Percentiles rank a stretch among this genome's conserved stretches.
These are phyloP conservation scores for Colaptes auratus DNA, from an alignment of 2,113 vertebrate genomes.

Conservation along the genomic window DNA sequence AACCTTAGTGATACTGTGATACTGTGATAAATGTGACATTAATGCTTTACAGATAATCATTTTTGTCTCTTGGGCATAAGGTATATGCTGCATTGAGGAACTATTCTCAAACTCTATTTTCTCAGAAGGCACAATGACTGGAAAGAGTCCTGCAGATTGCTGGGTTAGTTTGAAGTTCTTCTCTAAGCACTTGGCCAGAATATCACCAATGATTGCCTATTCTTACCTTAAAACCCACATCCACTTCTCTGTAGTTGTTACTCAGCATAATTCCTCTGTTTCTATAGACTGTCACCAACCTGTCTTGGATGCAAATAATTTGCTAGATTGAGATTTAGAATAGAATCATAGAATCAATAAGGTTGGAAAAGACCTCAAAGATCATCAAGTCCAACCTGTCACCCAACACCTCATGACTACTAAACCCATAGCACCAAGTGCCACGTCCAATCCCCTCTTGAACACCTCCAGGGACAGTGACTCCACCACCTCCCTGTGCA, in stretches of 20 bases:
- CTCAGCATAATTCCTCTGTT: background rate
- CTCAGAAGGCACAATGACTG: background rate
- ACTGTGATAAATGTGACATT: accelerated
- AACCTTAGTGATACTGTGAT: too few relatives aligned
- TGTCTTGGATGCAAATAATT: background rate
- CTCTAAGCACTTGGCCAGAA: background rate
- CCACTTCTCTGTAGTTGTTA: background rate
- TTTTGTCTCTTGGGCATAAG: background rate
- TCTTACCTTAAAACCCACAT: background rate
- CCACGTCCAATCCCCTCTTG: too few relatives aligned
- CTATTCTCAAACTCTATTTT: background rate
- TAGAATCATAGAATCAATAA: too few relatives aligned
- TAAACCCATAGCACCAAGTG: too few relatives aligned
- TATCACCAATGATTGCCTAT: background rate
- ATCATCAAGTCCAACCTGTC: too few relatives aligned
- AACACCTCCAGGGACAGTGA: too few relatives aligned
- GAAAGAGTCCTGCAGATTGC: background rate
- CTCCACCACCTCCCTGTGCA: too few relatives aligned
- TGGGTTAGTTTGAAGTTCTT: background rate
- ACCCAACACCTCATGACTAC: too few relatives aligned
- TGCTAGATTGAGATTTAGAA: background rate
- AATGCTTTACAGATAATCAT: background rate
- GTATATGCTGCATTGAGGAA: background rate
- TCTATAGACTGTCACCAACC: background rate
- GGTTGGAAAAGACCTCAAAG: too few relatives aligned